Conservation (phyloP, 2,797 vertebrate genomes). For the Chaetophractus vellerosus region DNA sequence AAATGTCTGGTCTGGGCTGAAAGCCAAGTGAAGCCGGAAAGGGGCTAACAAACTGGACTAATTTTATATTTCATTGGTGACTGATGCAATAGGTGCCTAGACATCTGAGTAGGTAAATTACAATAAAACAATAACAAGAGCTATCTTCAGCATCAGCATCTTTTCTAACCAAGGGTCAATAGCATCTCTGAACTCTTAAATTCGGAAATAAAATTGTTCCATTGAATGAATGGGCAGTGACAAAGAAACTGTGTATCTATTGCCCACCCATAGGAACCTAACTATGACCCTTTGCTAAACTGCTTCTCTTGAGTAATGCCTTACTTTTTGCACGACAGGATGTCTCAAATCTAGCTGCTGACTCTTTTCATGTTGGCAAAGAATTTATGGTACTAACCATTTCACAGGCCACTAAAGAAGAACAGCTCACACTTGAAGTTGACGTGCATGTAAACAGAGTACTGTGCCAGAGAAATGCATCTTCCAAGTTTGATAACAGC, state of each 20-base stretch:
- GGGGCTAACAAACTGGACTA: not conserved
- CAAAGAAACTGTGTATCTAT: conserved; percentile 14
- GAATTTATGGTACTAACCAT: conserved; percentile 29
- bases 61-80: not conserved
- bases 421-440: conserved; percentile 44
- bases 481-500: conserved; percentile 35
- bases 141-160: conserved; percentile 57
- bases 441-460: not conserved
- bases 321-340: conserved; percentile 36
- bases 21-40: conserved; percentile 13
- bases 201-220: conserved; percentile 61
- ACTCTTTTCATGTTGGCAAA: not conserved
- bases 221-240: not conserved
- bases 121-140: not conserved
- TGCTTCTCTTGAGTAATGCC: conserved; percentile 31
- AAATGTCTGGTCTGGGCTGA: conserved; percentile 13
- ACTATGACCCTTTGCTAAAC: conserved; percentile 40
- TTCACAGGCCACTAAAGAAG: conserved; percentile 56
- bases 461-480: not conserved
- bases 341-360: conserved; percentile 32
- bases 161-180: conserved; percentile 64
- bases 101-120: not conserved
- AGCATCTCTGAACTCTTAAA: conserved; percentile 51
- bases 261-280: conserved; percentile 14
- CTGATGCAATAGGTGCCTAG: not conserved